These are phyloP conservation scores for Ichneumon xanthorius DNA, from an alignment of 2,888 invertebrate genomes.

Conservation along the genomic window DNA sequence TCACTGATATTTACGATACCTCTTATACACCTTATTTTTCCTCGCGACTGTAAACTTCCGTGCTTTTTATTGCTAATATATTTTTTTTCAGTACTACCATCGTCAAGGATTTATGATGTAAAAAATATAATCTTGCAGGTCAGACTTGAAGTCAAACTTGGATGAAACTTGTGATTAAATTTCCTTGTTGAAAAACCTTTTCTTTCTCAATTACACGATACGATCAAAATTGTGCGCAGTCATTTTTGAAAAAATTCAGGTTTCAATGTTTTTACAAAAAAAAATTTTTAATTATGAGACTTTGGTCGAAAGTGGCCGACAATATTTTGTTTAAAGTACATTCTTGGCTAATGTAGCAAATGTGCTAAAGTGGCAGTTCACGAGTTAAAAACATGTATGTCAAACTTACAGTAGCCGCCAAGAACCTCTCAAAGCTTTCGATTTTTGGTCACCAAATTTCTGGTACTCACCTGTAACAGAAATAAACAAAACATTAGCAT, in stretches of 20 bases:
- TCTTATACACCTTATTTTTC: slow-evolving; percentile 1
- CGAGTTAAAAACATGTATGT: background rate
- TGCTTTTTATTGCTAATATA: background rate
- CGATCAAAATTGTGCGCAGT: background rate
- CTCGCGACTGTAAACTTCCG: slow-evolving; percentile 3
- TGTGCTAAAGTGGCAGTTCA: background rate
- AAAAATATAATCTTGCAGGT: background rate
- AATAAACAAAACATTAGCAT: slow-evolving; percentile 46
- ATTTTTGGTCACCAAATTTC: slow-evolving; percentile 11
- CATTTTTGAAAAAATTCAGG: background rate
- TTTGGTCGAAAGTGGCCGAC: background rate
- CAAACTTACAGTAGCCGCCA: background rate
- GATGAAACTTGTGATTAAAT: slow-evolving; percentile 1
- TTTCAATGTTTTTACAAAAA: too few relatives aligned
- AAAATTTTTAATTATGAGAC: too few relatives aligned
- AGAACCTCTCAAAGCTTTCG: background rate
- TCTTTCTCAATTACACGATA: background rate
- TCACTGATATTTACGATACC: background rate
- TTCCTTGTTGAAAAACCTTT: background rate
- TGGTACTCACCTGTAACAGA: slow-evolving; percentile 75
- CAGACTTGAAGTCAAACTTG: background rate
- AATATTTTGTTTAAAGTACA: background rate
- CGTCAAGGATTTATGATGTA: background rate
- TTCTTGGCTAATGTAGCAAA: background rate
- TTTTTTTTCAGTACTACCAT: background rate